Percentiles rank a stretch among this genome's conserved stretches.
Evolutionary conservation across 2,888 invertebrate genomes (phyloP).

Genomic region (Parochlus steinenii): DNA sequence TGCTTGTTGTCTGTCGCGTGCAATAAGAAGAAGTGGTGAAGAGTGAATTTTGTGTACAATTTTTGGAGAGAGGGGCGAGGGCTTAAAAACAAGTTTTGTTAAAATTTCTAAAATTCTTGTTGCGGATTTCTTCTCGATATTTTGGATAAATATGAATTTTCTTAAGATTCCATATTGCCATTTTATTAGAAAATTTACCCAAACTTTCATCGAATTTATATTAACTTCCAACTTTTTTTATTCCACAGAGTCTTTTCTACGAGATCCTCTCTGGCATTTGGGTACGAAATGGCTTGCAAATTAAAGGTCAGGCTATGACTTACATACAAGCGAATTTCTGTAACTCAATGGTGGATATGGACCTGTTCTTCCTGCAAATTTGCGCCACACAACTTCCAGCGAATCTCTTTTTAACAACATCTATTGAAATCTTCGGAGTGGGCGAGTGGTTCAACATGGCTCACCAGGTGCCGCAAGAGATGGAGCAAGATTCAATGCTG

Average conservation of each 20-base stretch:
- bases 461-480: conserved; percentile 49
- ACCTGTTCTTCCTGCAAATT: conserved; percentile 86
- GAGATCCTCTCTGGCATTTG: conserved; percentile 89
- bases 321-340: conserved; percentile 98
- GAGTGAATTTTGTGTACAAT: too few relatives aligned
- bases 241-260: conserved; percentile 73
- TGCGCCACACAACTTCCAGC: conserved; percentile 78
- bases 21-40: too few relatives aligned
- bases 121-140: too few relatives aligned
- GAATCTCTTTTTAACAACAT: conserved; percentile 68
- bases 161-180: too few relatives aligned
- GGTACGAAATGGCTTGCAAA: conserved; percentile 94
- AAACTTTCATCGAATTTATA: conserved; percentile 7
- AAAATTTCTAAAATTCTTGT: too few relatives aligned
- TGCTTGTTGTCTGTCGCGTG: too few relatives aligned
- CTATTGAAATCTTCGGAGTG: conserved; percentile 83
- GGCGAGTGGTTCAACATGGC: conserved; percentile 71
- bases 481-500: conserved; percentile 81
- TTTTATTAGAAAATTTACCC: too few relatives aligned
- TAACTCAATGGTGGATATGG: conserved; percentile 96
- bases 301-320: conserved; percentile 98
- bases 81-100: too few relatives aligned
- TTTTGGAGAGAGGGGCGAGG: too few relatives aligned
- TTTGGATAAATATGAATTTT: too few relatives aligned
- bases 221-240: conserved; percentile 12